Conservation (phyloP, 2,113 vertebrate species). For the Gobius niger region DNA sequence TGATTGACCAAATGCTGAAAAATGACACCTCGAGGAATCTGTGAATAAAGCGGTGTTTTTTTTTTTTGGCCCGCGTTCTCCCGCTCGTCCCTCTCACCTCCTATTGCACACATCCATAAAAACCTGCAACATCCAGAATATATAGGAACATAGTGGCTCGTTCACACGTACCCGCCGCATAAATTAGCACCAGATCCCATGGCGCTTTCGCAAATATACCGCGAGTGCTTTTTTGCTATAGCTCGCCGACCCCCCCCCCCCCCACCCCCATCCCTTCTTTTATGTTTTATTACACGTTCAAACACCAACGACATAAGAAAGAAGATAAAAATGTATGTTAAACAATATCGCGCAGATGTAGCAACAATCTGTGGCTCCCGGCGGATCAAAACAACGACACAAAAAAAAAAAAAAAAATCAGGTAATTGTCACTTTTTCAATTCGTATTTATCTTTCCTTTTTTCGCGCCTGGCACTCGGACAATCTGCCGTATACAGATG, state of each 20-base stretch:
- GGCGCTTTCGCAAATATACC: background rate
- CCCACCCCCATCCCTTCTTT: too few species aligned
- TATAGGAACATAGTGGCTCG: conserved; percentile 11
- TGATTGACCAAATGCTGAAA: conserved; percentile 12
- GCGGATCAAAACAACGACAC: conserved; percentile 47
- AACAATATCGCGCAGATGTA: conserved; percentile 23
- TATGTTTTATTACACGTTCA: background rate
- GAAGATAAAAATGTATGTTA: background rate
- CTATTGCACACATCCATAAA: background rate
- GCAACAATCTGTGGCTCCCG: conserved; percentile 13
- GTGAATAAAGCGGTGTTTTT: background rate
- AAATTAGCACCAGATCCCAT: conserved; percentile 8
- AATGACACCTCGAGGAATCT: conserved; percentile 6
- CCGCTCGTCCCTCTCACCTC: background rate
- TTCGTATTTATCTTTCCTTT: conserved; percentile 18
- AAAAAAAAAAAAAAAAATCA: conserved; percentile 21
- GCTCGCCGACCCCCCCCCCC: background rate
- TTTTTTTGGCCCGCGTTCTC: background rate
- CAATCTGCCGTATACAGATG: conserved; percentile 68
- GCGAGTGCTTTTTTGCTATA: background rate
- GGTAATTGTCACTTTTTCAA: conserved; percentile 73
- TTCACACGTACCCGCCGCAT: conserved; percentile 1
- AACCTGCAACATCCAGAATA: conserved; percentile 7
- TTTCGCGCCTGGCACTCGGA: conserved; percentile 67
- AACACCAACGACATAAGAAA: background rate